These are phyloP conservation scores for Psilanteris sp. DNA, from an alignment of 1,140 invertebrate genomes.

Conservation along the genomic window DNA sequence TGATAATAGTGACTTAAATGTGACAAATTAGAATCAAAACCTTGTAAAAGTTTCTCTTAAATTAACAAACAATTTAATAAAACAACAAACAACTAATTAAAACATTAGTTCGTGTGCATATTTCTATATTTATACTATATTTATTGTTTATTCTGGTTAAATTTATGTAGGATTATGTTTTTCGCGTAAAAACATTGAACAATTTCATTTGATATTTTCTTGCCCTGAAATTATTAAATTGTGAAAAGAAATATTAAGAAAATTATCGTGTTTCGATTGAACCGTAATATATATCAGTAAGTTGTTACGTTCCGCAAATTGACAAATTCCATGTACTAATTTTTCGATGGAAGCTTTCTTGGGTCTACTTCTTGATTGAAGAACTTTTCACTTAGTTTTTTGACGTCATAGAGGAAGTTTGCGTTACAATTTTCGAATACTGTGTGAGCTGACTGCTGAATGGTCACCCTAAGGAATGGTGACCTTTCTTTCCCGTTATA, in stretches of 20 bases:
- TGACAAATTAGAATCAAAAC: too few species aligned
- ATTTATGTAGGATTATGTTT: too few species aligned
- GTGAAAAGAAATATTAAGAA: neutral
- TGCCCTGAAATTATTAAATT: too few species aligned
- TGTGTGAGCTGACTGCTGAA: constrained; percentile 53
- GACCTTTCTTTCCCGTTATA: constrained; percentile 56
- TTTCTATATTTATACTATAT: too few species aligned
- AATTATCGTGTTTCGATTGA: constrained; percentile 2
- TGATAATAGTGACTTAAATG: too few species aligned
- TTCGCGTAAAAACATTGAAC: too few species aligned
- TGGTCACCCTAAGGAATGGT: constrained; percentile 52
- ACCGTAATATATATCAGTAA: constrained; percentile 5
- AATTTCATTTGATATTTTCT: too few species aligned
- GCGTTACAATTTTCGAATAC: constrained; percentile 52
- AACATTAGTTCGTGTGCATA: too few species aligned
- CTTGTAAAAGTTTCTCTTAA: too few species aligned
- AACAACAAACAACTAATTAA: too few species aligned
- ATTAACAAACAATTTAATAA: too few species aligned
- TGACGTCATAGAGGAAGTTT: constrained; percentile 48
- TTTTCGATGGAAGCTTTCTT: constrained; percentile 15
- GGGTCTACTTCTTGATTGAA: constrained; percentile 30
- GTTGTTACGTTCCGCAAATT: neutral
- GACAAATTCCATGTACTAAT: constrained; percentile 10
- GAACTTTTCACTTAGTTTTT: constrained; percentile 50
- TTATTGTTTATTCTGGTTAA: too few species aligned